Evolutionary conservation across 1,140 invertebrate genomes (phyloP).

Genomic region (Pogonus chalceus): DNA sequence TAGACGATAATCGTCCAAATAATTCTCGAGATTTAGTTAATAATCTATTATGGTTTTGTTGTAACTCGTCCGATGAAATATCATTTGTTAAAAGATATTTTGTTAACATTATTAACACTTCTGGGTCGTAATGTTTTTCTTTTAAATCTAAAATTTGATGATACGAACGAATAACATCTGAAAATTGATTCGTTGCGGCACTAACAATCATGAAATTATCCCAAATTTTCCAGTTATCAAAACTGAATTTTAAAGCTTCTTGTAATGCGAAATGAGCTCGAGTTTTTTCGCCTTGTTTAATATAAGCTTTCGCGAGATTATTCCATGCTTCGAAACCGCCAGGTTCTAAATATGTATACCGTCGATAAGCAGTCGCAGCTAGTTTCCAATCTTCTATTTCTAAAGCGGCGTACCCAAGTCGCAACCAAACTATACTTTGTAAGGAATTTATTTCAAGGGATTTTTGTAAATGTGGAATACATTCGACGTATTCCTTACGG

Average conservation of each 20-base stretch:
- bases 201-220: slow-evolving; percentile 85
- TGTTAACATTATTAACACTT: slow-evolving; percentile 61
- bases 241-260: slow-evolving; percentile 88
- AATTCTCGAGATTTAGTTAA: slow-evolving; percentile 58
- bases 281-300: slow-evolving; percentile 75
- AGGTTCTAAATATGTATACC: slow-evolving; percentile 76
- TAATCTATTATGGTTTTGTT: slow-evolving; percentile 21
- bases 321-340: slow-evolving; percentile 96
- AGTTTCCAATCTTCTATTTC: slow-evolving; percentile 69
- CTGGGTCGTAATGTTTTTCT: slow-evolving; percentile 65
- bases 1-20: slow-evolving; percentile 68
- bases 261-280: slow-evolving; percentile 73
- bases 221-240: slow-evolving; percentile 92
- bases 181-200: slow-evolving; percentile 62
- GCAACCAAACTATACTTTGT: slow-evolving; percentile 74
- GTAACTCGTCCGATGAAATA: neutral
- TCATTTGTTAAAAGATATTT: slow-evolving; percentile 14
- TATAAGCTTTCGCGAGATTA: slow-evolving; percentile 88
- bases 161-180: slow-evolving; percentile 72
- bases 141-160: slow-evolving; percentile 77
- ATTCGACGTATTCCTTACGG: slow-evolving; percentile 62
- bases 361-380: slow-evolving; percentile 74
- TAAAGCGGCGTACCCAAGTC: slow-evolving; percentile 77
- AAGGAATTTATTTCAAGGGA: slow-evolving; percentile 77
- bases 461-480: slow-evolving; percentile 67